Base-by-base conservation (phyloP, 2,888 invertebrate genomes). In the Tetranychus piercei region DNA sequence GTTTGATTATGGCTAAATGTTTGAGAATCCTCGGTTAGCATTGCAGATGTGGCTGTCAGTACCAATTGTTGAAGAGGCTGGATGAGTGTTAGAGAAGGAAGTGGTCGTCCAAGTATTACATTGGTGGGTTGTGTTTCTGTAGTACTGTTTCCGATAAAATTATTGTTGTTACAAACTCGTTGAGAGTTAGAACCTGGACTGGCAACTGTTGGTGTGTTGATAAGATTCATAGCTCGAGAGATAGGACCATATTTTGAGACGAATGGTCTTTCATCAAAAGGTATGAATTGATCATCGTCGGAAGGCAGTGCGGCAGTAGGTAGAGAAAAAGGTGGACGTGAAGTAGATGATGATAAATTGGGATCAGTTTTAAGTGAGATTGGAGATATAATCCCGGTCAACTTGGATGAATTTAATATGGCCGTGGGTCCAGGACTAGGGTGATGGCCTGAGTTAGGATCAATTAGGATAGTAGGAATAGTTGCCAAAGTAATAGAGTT, bases 191-290 rank as follows among this genome's bases (percentile, higher is more conserved):
- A 55, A 15, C 55, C 55, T n/a, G 72, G 72, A 18, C 66, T 71
- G 15, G 72, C 66, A 64, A 75, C 72, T 7, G 75, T 75, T 4
- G 72, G 75, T 8, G 75, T 75, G 23, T 75, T 75, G 22, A 75
- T 75, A 3, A 75, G 45, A 72, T 67, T 75, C 66, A 75, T 66
- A 9, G 73, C 74, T 15, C 87, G 83, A 1, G 88, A 88, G 78
- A 89, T 89, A 1, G 89, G 88, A 4, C 88, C 88, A 80, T 86
- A 88, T 81, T 88, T 88, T 78, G 87, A 88, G 22, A 87, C 86
- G 43, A 86, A 83, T 1, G 88, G 86, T 45, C 86, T 84, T 80
- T 88, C 88, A 76, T 71, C 72, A 81, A 88, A 88, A 8, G 88
- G 88, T 74, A 88, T 87, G 80, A 88, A 87, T 79, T 87, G 87